phyloP scores from a whole-genome alignment of 1,140 invertebrate genomes.

The Tetramorium simillimum region DNA sequence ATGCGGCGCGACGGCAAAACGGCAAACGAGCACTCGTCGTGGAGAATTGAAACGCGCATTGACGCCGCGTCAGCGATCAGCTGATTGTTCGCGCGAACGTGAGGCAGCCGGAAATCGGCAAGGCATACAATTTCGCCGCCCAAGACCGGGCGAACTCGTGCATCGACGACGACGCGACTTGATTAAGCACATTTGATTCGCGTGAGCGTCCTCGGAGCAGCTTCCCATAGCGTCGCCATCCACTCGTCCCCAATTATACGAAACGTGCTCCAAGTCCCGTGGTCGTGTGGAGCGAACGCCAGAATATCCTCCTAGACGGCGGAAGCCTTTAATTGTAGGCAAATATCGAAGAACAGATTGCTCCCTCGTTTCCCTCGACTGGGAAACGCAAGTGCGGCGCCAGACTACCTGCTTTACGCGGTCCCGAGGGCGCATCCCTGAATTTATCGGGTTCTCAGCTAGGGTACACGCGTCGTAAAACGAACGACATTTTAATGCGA shows the following conservation, averaged over 20 bases:
- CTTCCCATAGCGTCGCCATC: neutral
- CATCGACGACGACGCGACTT: neutral
- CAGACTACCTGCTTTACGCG: constrained; percentile 44
- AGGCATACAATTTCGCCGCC: neutral
- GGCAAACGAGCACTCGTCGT: neutral
- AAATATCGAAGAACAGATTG: constrained; percentile 69
- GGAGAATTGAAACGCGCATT: neutral
- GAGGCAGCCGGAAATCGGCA: neutral
- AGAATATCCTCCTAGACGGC: constrained; percentile 17
- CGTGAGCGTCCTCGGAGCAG: neutral
- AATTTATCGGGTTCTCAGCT: constrained; percentile 60
- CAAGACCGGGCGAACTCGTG: neutral
- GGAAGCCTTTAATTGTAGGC: constrained; percentile 29
- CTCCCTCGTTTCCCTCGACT: constrained; percentile 51
- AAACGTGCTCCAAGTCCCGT: neutral
- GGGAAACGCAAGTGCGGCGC: constrained; percentile 11
- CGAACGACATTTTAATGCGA: constrained; percentile 57
- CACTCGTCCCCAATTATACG: neutral
- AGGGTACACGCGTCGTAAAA: constrained; percentile 13
- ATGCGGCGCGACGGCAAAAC: constrained; percentile 1
- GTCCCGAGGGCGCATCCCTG: constrained; percentile 2
- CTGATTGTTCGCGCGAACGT: neutral
- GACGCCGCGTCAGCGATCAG: neutral
- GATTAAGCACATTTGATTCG: constrained; percentile 16
- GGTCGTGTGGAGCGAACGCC: neutral